Evolutionary conservation across 2,888 invertebrate species (phyloP), one percentile per base, ranked within the genome.

Genomic region (Eretmocerus hayati): DNA sequence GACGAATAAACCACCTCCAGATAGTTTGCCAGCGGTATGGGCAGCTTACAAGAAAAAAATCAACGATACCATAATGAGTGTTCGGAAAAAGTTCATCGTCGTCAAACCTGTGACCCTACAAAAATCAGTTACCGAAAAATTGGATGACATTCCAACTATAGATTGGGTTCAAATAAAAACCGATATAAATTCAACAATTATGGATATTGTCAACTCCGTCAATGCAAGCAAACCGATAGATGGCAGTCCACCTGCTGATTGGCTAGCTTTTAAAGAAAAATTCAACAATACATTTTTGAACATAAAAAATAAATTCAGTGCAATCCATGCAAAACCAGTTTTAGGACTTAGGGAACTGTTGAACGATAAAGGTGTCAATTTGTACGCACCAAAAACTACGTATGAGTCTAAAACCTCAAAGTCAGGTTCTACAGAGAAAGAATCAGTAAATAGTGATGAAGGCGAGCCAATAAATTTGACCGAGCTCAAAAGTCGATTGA

Each of bases 91-190:
- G 26, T 21, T 63, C 13, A 48, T 50, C 4, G 38, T 16, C 1
- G 35, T 61, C 5, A 52, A 58, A 49, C 48, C 56, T 1, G 44
- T 30, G n/a, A 6, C 8, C 19, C 4, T 1, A 5, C 21, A 37
- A 16, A 33, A 43, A 11, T 20, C 32, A 35, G n/a, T 32, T 18
- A 2, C 21, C 8, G 19, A 19, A 8, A 45, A 45, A 18, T 9
- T 21, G 4, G 36, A 11, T 8, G 33, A 45, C 11, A 19, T 38
- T 5, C 38, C 35, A 23, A 21, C 18, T 13, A 48, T 50, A 3
- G 59, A 62, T 42, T 64, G 63, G 63, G 41, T 50, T 4, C 41
- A 16, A 5, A 58, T 63, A 9, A 61, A 56, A 43, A 48, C 18
- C 11, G 43, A 57, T 2, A 39, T 61, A 3, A 49, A 55, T 13